Conservation (phyloP, 2,888 invertebrate species). For the Eupithecia tripunctaria region DNA sequence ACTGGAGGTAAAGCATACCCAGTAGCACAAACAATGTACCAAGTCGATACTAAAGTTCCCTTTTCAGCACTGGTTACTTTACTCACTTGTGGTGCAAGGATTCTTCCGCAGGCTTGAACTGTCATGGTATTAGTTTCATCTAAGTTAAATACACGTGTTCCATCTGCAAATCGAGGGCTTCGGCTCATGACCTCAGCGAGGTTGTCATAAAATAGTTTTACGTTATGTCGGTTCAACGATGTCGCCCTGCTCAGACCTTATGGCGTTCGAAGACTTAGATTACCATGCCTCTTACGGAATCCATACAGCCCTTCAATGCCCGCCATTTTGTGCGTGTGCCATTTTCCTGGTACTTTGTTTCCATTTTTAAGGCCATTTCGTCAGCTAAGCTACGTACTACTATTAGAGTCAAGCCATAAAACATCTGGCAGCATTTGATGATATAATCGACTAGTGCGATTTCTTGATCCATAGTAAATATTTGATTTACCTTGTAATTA, state of each 20-base stretch:
- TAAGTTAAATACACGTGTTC: slow-evolving; percentile 23
- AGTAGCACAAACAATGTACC: slow-evolving; percentile 32
- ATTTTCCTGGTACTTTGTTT: slow-evolving; percentile 22
- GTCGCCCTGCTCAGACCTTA: slow-evolving; percentile 38
- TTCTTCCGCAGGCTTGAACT: slow-evolving; percentile 15
- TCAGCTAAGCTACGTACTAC: slow-evolving; percentile 21
- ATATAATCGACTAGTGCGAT: slow-evolving; percentile 21
- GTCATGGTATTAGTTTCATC: slow-evolving; percentile 26
- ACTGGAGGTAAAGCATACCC: slow-evolving; percentile 47
- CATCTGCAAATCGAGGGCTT: slow-evolving; percentile 17
- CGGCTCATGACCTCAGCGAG: slow-evolving; percentile 21
- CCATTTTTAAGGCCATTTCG: slow-evolving; percentile 24
- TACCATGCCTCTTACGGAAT: slow-evolving; percentile 36
- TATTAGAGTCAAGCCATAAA: slow-evolving; percentile 29
- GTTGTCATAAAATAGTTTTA: slow-evolving; percentile 31
- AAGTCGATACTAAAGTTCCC: slow-evolving; percentile 51
- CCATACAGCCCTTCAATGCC: slow-evolving; percentile 33
- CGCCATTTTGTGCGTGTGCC: slow-evolving; percentile 17
- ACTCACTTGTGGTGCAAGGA: slow-evolving; percentile 25
- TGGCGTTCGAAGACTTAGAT: slow-evolving; percentile 44
- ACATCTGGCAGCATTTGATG: slow-evolving; percentile 23
- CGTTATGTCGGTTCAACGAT: slow-evolving; percentile 33
- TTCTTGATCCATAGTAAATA: slow-evolving; percentile 30
- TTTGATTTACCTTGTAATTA: slow-evolving; percentile 20
- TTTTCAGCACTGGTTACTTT: slow-evolving; percentile 45